Percentiles rank a stretch among this genome's conserved stretches.
Evolutionary conservation across 2,797 vertebrate species (phyloP).

Genomic region (Lindbergichthys nudifrons): DNA sequence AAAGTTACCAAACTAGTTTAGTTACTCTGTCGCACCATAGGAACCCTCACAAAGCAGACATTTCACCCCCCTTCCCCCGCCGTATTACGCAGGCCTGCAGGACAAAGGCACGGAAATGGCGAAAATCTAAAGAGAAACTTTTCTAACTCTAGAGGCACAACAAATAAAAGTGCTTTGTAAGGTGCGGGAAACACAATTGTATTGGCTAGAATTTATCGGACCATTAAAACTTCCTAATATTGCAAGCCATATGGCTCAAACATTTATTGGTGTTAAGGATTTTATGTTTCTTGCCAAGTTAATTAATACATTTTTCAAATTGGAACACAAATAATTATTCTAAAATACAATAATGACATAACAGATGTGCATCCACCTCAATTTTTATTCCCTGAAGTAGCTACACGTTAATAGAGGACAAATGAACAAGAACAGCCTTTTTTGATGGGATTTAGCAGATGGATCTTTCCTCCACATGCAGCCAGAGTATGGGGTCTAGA

Average conservation of each 20-base stretch:
- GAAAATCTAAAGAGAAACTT: too few relatives aligned
- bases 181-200: not conserved
- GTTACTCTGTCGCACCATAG: too few relatives aligned
- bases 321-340: not conserved
- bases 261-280: not conserved
- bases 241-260: not conserved
- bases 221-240: not conserved
- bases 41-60: too few relatives aligned
- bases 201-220: not conserved
- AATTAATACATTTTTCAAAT: not conserved
- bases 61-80: too few relatives aligned
- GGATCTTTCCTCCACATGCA: constrained; percentile 21
- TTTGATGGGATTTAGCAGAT: constrained; percentile 20
- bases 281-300: not conserved
- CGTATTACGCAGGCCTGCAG: too few relatives aligned
- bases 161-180: not conserved
- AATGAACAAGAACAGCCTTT: constrained; percentile 5
- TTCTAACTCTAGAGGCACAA: not conserved
- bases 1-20: too few relatives aligned
- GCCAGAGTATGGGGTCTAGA: constrained; percentile 12
- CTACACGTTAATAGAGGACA: not conserved
- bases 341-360: not conserved
- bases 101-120: too few relatives aligned
- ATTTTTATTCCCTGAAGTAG: not conserved
- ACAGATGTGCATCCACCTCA: not conserved